phyloP scores from a whole-genome alignment of 1,140 invertebrate genomes.

The Telenomus remus region DNA sequence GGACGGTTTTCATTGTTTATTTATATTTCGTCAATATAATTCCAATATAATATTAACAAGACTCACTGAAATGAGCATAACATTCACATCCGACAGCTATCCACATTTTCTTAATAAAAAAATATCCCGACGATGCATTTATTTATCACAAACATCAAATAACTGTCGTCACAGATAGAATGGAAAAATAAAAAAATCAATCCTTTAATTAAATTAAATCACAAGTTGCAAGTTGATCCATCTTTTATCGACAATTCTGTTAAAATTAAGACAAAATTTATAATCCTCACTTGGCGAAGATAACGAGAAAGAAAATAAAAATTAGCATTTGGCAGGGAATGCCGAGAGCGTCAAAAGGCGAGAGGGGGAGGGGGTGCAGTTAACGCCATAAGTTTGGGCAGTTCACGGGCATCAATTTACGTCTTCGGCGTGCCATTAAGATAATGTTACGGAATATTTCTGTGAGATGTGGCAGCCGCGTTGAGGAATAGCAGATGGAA shows the following conservation, averaged over 20 bases:
- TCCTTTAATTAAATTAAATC: too few relatives aligned
- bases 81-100: conserved; percentile 39
- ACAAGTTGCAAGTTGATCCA: too few relatives aligned
- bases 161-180: conserved; percentile 19
- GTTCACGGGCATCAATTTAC: conserved; percentile 28
- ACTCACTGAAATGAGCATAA: conserved; percentile 40
- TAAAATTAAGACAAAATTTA: too few relatives aligned
- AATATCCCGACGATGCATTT: conserved; percentile 9
- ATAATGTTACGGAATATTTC: conserved; percentile 46
- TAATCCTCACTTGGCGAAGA: too few relatives aligned
- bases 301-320: too few relatives aligned
- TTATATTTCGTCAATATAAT: conserved; percentile 14
- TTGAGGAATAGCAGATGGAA: conserved; percentile 20
- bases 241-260: too few relatives aligned
- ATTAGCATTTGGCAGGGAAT: too few relatives aligned
- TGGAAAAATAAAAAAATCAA: too few relatives aligned
- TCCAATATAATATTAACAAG: conserved; percentile 38
- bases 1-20: conserved; percentile 26
- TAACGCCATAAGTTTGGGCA: conserved; percentile 14
- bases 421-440: conserved; percentile 23
- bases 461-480: conserved; percentile 19
- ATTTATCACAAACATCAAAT: conserved; percentile 37
- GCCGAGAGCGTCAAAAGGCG: too few relatives aligned
- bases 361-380: neutral
- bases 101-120: conserved; percentile 38